Percentiles rank a stretch among this genome's conserved stretches.
Conservation (phyloP, 2,797 vertebrate species). For the Phoeniculus purpureus region DNA sequence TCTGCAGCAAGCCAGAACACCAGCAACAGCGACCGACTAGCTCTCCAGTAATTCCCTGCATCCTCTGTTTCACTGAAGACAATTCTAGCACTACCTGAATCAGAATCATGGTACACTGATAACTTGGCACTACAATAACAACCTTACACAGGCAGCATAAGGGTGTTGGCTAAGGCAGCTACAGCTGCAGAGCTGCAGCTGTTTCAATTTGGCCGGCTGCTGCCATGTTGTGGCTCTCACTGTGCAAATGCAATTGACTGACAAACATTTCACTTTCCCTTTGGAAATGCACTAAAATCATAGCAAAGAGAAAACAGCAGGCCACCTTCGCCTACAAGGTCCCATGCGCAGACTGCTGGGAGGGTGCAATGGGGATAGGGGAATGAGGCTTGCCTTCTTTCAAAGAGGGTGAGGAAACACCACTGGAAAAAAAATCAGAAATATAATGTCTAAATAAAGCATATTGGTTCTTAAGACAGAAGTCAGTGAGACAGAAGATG, state of each 20-base stretch:
- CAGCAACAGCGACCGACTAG: not conserved
- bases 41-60: not conserved
- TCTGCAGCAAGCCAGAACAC: not conserved
- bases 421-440: not conserved
- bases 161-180: not conserved
- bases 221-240: accelerated
- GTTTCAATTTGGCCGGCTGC: not conserved
- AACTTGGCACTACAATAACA: not conserved
- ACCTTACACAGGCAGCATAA: not conserved
- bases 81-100: not conserved
- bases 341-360: accelerated
- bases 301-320: not conserved
- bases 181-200: not conserved
- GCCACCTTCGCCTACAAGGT: not conserved
- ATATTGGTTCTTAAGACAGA: not conserved
- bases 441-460: not conserved
- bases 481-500: not conserved
- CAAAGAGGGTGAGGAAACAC: not conserved
- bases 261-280: not conserved
- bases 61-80: not conserved
- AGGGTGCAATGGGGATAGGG: accelerated
- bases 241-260: not conserved
- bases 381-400: not conserved
- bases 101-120: not conserved
- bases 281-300: not conserved